phyloP scores from a whole-genome alignment of 2,888 invertebrate species.

The Caenorhabditis zanzibari region DNA sequence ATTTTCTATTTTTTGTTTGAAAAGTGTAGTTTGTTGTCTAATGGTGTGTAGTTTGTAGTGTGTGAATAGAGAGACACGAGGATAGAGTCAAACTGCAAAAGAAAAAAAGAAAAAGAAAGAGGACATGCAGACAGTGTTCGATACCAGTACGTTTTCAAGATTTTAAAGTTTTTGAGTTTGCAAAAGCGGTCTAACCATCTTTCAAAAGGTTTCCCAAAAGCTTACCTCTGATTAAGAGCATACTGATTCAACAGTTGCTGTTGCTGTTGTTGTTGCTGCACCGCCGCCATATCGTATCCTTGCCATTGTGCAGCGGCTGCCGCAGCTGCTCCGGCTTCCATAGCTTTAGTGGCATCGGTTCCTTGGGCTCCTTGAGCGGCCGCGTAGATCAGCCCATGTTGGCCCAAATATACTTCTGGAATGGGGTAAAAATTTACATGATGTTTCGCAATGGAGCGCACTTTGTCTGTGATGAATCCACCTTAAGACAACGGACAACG shows the following conservation, averaged over 20 bases:
- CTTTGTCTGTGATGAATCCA: not conserved
- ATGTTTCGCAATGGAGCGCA: not conserved
- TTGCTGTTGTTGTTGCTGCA: conserved; percentile 60
- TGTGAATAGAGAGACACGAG: conserved; percentile 4
- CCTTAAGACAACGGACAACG: conserved; percentile 4
- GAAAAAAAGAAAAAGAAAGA: conserved; percentile 15
- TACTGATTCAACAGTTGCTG: conserved; percentile 58
- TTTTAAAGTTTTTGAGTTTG: not conserved
- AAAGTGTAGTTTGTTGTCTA: not conserved
- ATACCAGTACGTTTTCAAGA: not conserved
- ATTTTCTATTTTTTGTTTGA: no score
- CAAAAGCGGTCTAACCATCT: not conserved
- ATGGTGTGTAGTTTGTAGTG: not conserved
- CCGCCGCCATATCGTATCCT: conserved; percentile 47
- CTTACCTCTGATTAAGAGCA: conserved; percentile 59
- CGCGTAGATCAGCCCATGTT: conserved; percentile 63
- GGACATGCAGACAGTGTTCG: conserved; percentile 22
- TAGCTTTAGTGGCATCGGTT: conserved; percentile 32
- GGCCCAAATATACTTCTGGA: conserved; percentile 60
- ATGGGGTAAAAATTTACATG: not conserved
- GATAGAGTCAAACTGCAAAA: conserved; percentile 18
- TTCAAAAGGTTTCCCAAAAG: not conserved
- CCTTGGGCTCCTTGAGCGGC: conserved; percentile 16
- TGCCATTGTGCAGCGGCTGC: conserved; percentile 52
- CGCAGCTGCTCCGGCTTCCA: conserved; percentile 55